A percentile compares a stretch with the other conserved stretches of the same genome.
Evolutionary conservation across 2,797 vertebrate species (phyloP).

Genomic region (Aldrovandia affinis): DNA sequence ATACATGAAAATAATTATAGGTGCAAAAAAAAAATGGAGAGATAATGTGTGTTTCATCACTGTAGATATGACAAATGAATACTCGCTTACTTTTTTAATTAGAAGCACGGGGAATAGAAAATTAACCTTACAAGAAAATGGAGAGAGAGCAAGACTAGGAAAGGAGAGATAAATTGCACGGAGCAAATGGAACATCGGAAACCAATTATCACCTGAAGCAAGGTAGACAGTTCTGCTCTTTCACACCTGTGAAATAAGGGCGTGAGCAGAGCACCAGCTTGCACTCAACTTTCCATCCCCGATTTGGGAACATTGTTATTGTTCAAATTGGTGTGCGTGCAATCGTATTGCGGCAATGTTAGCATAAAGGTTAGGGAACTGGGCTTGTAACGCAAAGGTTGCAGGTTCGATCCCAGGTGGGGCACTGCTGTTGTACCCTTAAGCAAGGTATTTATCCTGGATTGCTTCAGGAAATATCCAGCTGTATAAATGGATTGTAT

Average conservation of each 20-base stretch:
- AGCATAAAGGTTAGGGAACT: too few relatives aligned
- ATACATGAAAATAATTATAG: slow-evolving; percentile 21
- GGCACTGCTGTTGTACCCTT: too few relatives aligned
- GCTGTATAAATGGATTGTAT: too few relatives aligned
- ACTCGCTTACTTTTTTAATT: slow-evolving; percentile 49
- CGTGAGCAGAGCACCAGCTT: background rate
- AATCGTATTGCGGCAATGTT: too few relatives aligned
- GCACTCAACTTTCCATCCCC: background rate
- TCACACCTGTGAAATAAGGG: slow-evolving; percentile 20
- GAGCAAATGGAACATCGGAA: slow-evolving; percentile 62
- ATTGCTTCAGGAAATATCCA: too few relatives aligned
- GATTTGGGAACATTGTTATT: slow-evolving; percentile 3
- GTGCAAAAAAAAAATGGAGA: slow-evolving; percentile 20
- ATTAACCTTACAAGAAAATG: slow-evolving; percentile 29
- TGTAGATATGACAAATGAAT: slow-evolving; percentile 27
- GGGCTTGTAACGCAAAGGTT: too few relatives aligned
- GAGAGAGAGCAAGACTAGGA: background rate
- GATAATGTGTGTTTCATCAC: slow-evolving; percentile 29
- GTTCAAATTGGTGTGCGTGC: background rate
- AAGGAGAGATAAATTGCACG: slow-evolving; percentile 53
- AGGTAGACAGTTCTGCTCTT: slow-evolving; percentile 25
- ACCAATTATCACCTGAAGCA: slow-evolving; percentile 71
- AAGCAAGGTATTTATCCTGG: too few relatives aligned
- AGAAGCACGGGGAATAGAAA: slow-evolving; percentile 33
- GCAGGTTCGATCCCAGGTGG: too few relatives aligned